A percentile compares a stretch with the other conserved stretches of the same genome.
Evolutionary conservation across 1,140 invertebrate species (phyloP).

Genomic region (Drosophila arizonae): DNA sequence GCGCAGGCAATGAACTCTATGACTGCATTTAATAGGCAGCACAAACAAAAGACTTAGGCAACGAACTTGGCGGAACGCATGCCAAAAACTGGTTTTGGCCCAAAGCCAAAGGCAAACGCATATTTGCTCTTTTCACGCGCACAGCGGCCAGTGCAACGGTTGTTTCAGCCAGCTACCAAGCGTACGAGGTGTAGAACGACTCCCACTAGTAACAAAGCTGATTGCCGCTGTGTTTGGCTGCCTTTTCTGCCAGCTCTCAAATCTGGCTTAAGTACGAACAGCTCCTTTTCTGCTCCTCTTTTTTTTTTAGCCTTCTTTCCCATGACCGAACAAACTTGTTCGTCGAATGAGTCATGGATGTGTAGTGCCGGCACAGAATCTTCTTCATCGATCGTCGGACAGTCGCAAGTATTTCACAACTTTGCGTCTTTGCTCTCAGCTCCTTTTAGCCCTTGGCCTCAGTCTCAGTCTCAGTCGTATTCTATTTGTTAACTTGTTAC

Average conservation of each 20-base stretch:
- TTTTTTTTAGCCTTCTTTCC: slow-evolving; percentile 44
- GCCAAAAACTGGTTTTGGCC: slow-evolving; percentile 62
- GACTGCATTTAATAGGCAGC: slow-evolving; percentile 45
- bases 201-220: slow-evolving; percentile 32
- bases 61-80: slow-evolving; percentile 63
- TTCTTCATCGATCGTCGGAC: slow-evolving; percentile 34
- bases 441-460: slow-evolving; percentile 18
- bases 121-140: slow-evolving; percentile 33
- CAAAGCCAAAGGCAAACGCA: slow-evolving; percentile 51
- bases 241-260: slow-evolving; percentile 19
- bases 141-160: slow-evolving; percentile 56
- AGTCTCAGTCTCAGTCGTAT: background rate
- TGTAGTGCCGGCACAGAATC: slow-evolving; percentile 42
- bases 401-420: slow-evolving; percentile 64
- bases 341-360: slow-evolving; percentile 51
- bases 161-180: slow-evolving; percentile 30
- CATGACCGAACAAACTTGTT: slow-evolving; percentile 61
- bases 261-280: slow-evolving; percentile 22
- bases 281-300: slow-evolving; percentile 39
- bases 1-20: slow-evolving; percentile 69
- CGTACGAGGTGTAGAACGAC: slow-evolving; percentile 5
- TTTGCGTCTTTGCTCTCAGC: slow-evolving; percentile 32
- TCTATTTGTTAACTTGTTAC: slow-evolving; percentile 23
- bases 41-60: slow-evolving; percentile 79
- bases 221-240: slow-evolving; percentile 6